A percentile compares a stretch with the other conserved stretches of the same genome.
Evolutionary conservation across 1,140 invertebrate genomes (phyloP).

Genomic region (Laupala kohalensis): DNA sequence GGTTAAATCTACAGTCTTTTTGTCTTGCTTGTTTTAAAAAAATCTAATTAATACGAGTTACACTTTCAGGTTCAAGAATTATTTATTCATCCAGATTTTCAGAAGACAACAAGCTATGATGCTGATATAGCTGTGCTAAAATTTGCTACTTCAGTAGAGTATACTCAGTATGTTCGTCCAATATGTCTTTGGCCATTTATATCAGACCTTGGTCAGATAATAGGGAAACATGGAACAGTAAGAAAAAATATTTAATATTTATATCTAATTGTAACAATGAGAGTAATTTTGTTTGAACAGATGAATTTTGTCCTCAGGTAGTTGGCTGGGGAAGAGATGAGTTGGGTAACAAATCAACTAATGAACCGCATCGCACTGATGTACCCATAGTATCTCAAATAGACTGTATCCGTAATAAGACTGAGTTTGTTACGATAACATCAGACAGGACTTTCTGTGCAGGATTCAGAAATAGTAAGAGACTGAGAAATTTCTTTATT

Average conservation of each 20-base stretch:
- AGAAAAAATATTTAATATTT: no score
- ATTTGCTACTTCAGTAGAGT: constrained; percentile 31
- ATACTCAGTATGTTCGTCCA: constrained; percentile 35
- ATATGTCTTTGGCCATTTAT: constrained; percentile 41
- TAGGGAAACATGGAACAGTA: constrained; percentile 32
- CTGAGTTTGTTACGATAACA: constrained; percentile 34
- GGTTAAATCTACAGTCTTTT: no score
- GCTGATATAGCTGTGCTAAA: constrained; percentile 41
- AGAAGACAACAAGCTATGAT: constrained; percentile 27
- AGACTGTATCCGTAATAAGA: constrained; percentile 37
- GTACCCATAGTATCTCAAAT: constrained; percentile 40
- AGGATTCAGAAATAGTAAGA: constrained; percentile 35
- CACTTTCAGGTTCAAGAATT: not conserved
- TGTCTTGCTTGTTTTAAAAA: no score
- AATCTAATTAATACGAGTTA: no score
- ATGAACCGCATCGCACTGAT: constrained; percentile 33
- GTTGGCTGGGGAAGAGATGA: constrained; percentile 50
- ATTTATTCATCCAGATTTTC: not conserved
- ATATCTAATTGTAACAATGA: not conserved
- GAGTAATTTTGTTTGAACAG: not conserved
- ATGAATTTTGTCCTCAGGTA: constrained; percentile 25
- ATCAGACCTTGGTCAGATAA: constrained; percentile 30
- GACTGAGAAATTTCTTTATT: no score
- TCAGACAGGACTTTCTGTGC: constrained; percentile 47
- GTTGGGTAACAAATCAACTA: constrained; percentile 28